phyloP scores from a whole-genome alignment of 2,888 invertebrate species.

The Dryomyza anilis region DNA sequence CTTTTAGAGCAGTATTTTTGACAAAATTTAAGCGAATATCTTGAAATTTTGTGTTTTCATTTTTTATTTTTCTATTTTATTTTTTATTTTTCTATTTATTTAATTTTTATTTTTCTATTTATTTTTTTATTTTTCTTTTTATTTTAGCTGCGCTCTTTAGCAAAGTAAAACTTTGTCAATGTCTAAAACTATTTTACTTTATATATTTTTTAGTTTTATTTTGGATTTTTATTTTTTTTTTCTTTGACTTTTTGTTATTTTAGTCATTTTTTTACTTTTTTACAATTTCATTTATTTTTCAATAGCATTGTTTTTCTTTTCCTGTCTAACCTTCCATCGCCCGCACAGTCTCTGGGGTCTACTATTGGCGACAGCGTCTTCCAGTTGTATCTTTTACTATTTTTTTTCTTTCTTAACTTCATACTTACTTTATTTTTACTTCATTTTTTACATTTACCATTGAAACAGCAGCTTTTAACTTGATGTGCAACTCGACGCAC shows the following conservation, averaged over 20 bases:
- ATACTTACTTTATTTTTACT: constrained; percentile 15
- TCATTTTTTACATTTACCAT: constrained; percentile 26
- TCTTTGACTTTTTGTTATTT: neutral
- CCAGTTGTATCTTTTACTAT: neutral
- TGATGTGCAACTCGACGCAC: constrained; percentile 14
- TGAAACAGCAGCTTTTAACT: constrained; percentile 16
- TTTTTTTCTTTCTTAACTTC: neutral
- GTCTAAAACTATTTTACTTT: no score
- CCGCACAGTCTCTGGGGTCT: no score
- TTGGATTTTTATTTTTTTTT: neutral
- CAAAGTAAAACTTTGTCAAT: neutral
- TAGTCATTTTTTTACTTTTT: neutral
- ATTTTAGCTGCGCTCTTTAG: neutral
- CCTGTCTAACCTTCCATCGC: no score
- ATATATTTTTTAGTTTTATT: neutral
- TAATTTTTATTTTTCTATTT: no score
- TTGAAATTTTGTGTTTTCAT: no score
- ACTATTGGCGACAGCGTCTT: no score
- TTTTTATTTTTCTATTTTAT: no score
- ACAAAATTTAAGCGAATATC: no score
- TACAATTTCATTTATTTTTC: neutral
- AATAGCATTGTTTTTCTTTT: neutral
- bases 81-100: no score
- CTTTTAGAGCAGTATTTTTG: no score
- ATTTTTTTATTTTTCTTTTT: neutral